Evolutionary conservation across 2,888 invertebrate species (phyloP), one percentile per base, ranked within the genome.

Genomic region (Hyles lineata): DNA sequence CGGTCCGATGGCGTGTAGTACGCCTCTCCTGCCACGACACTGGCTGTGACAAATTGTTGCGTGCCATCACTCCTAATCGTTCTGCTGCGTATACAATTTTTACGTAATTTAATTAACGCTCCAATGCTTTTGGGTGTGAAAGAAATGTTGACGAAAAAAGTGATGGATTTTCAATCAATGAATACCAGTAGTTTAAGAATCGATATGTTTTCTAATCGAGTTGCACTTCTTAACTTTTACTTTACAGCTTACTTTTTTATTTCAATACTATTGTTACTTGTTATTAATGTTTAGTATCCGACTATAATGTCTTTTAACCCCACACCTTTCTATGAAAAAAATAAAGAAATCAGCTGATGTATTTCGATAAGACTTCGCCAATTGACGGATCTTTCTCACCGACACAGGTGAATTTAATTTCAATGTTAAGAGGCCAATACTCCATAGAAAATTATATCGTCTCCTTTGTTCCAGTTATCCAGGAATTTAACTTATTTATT

Each of bases 51-150:
- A 89, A 93, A 93, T 93, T 86, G 87, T 86, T 85, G 90, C 92
- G 85, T 90, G 90, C 90, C 89, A 83, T 86, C 86, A 79, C 80
- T 87, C 78, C 81, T 86, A 85, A 87, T 84, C 88, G 88, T 89
- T 89, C 85, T 88, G 87, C 87, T 86, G 81, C 83, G 77, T 84
- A 83, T 81, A 88, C 88, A 89, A 90, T 89, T 86, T 86, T 84
- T 84, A 86, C 88, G 90, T 92, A 90, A 91, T 92, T 92, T 88
- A 91, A 93, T 92, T 92, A 92, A 90, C 90, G 89, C 89, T 89
- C 79, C 85, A 89, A 85, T 89, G 86, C 85, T 83, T 84, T 85
- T 82, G 79, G 72, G 85, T 90, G 90, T 84, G 84, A 89, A 87
- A 83, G 80, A 79, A 80, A 80, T 81, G 78, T 74, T 77, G 72